Evolutionary conservation across 2,888 invertebrate species (phyloP).

Genomic region (Ditula angustiorana): DNA sequence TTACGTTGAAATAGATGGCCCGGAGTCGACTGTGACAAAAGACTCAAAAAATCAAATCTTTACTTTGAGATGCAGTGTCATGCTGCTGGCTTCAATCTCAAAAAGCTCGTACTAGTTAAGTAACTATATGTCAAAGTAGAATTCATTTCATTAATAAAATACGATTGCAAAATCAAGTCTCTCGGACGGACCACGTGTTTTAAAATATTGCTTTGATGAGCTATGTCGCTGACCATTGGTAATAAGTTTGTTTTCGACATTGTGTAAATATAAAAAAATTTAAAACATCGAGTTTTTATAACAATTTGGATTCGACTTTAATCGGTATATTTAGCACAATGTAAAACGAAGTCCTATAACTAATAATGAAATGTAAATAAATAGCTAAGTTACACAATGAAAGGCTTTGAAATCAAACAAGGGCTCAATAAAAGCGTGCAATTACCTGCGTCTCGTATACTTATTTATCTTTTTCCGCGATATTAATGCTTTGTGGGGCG

Average conservation of each 20-base stretch:
- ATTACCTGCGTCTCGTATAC: constrained; percentile 76
- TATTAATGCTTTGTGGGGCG: constrained; percentile 71
- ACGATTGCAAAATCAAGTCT: no score
- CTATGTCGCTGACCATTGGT: neutral
- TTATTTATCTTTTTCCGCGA: constrained; percentile 81
- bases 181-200: neutral
- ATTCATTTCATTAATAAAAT: no score
- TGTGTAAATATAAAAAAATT: neutral
- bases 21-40: neutral
- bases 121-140: no score
- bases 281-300: neutral
- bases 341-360: constrained; percentile 20
- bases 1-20: neutral
- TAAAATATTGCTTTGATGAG: neutral
- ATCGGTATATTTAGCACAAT: neutral
- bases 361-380: constrained; percentile 42
- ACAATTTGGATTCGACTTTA: neutral
- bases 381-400: constrained; percentile 64
- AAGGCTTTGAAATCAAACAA: constrained; percentile 81
- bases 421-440: constrained; percentile 78
- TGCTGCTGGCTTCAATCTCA: no score
- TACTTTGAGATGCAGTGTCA: no score
- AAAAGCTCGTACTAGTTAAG: no score
- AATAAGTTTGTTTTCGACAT: neutral
- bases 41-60: no score